These are phyloP conservation scores for Unio pictorum DNA, from an alignment of 2,888 invertebrate genomes.

Conservation along the genomic window DNA sequence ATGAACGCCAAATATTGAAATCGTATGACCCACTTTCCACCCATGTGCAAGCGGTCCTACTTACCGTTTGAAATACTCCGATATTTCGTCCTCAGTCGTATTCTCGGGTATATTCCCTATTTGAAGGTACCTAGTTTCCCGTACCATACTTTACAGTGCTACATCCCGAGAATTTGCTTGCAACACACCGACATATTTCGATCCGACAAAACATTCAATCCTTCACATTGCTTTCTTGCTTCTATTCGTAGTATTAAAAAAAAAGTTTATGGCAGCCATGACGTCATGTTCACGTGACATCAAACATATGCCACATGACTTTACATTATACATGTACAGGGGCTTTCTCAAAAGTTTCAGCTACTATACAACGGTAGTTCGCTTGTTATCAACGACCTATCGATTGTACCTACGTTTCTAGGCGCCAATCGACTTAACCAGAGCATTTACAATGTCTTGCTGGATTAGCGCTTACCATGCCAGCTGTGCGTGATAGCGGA, in stretches of 20 bases:
- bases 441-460: too few species aligned
- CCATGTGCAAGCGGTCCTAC: constrained; percentile 22
- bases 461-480: too few species aligned
- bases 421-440: too few species aligned
- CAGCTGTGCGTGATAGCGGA: too few species aligned
- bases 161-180: constrained; percentile 42
- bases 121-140: constrained; percentile 99
- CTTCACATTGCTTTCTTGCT: constrained; percentile 35
- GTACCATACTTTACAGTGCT: constrained; percentile 83
- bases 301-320: constrained; percentile 37
- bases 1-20: constrained; percentile 2
- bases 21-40: constrained; percentile 18
- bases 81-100: constrained; percentile 96
- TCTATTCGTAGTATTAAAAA: constrained; percentile 6
- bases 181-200: constrained; percentile 42
- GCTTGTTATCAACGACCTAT: too few species aligned
- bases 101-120: constrained; percentile 99
- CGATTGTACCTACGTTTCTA: too few species aligned
- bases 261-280: constrained; percentile 44
- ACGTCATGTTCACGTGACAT: constrained; percentile 43
- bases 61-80: constrained; percentile 98
- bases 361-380: too few species aligned
- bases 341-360: constrained; percentile 32
- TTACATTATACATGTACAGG: constrained; percentile 26
- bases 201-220: constrained; percentile 34